These are phyloP conservation scores for Melinaea marsaeus DNA, from an alignment of 2,888 invertebrate genomes.

Conservation along the genomic window DNA sequence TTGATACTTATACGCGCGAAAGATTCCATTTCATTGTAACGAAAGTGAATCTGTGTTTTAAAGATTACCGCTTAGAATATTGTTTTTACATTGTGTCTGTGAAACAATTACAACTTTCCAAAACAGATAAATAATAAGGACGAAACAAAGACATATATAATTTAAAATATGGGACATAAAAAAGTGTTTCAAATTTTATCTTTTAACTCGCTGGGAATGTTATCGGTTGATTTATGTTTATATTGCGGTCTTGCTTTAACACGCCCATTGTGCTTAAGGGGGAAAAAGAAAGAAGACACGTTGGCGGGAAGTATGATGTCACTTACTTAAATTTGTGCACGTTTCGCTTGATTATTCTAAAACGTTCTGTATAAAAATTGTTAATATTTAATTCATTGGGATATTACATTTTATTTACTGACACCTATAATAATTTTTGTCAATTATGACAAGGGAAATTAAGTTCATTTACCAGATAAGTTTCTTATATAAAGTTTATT, in stretches of 20 bases:
- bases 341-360: slow-evolving; percentile 17
- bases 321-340: slow-evolving; percentile 30
- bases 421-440: no score
- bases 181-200: slow-evolving; percentile 18
- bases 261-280: not conserved
- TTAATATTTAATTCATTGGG: not conserved
- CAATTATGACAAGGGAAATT: no score
- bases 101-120: not conserved
- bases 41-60: slow-evolving; percentile 34
- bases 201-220: slow-evolving; percentile 15
- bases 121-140: not conserved
- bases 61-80: not conserved
- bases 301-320: slow-evolving; percentile 28
- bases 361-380: not conserved
- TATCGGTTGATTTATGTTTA: slow-evolving; percentile 33
- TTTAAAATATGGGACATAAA: slow-evolving; percentile 3
- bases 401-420: no score
- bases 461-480: no score
- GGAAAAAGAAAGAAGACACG: slow-evolving; percentile 19
- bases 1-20: slow-evolving; percentile 31
- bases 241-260: slow-evolving; percentile 27
- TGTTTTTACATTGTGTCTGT: not conserved
- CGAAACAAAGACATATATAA: not conserved
- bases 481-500: no score
- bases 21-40: slow-evolving; percentile 39